Base-by-base conservation (phyloP, 2,113 vertebrate genomes). In the Leptodactylus fuscus region DNA sequence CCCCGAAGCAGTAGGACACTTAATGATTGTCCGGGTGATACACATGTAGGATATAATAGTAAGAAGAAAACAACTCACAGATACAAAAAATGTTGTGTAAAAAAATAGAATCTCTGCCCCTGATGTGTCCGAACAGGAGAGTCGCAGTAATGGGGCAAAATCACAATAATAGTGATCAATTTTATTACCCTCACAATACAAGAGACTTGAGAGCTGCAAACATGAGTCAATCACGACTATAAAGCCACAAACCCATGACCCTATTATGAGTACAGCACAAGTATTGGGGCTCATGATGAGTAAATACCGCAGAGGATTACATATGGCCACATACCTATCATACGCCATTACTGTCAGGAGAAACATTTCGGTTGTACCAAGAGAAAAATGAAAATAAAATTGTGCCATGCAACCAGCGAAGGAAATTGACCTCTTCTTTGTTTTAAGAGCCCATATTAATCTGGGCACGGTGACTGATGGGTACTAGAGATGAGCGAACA, bases 161-260 rank as follows among this genome's bases (percentile, higher is more conserved):
- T 83, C 81, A 83, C 81, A 83, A 29, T 75, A 83, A 12, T 58
- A 75, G n/a, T 83, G 81, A 27, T 82, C 81, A 41, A 82, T 82
- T n/a, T 41, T 2, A 5, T 82, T 74, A 4, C 10, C 44, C 1
- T 13, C 51, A 46, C 82, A 83, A 12, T 46, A 82, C 5, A 5
- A 29, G 1, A 82, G 49, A 22, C 51, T 44, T 22, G 70, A 44
- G 16, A 75, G 36, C 51, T 29, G 76, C 15, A 82, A 7, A 53
- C 81, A 82, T n/a, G 81, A 48, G 16, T n/a, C 24, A 20, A 71
- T 2, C 7, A 13, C 12, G 6, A 11, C 46, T 2, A 11, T 44
- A 5, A 44, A 44, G 41, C 41, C 9, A 44, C 41, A 44, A 44
- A 9, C 41, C 9, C 4, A 44, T 44, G 9, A 5, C 4, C 41